Evolutionary conservation across 2,888 invertebrate species (phyloP).

Genomic region (Netelia fuscicornis): DNA sequence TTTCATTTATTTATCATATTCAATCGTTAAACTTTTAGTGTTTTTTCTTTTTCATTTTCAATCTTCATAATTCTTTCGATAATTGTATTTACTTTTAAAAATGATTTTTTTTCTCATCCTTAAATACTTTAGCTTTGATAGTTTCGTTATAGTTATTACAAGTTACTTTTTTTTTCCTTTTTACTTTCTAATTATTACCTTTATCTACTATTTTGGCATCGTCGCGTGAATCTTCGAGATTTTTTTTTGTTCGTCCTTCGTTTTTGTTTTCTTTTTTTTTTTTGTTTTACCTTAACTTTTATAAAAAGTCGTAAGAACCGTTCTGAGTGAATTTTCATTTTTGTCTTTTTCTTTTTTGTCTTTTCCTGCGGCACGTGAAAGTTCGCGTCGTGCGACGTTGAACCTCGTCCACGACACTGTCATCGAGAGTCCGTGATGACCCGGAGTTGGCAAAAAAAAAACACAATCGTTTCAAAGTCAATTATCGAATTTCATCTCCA

Average conservation of each 20-base stretch:
- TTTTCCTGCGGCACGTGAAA: conserved; percentile 51
- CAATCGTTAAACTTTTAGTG: conserved; percentile 73
- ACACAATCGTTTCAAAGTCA: not conserved
- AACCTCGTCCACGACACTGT: conserved; percentile 33
- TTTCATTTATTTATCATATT: conserved; percentile 68
- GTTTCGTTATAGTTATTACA: conserved; percentile 79
- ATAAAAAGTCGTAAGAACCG: conserved; percentile 66
- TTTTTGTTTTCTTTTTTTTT: conserved; percentile 58
- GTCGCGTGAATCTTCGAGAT: conserved; percentile 77
- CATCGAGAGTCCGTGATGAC: conserved; percentile 57
- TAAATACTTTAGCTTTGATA: conserved; percentile 78
- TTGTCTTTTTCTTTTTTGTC: conserved; percentile 8
- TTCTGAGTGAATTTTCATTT: conserved; percentile 52
- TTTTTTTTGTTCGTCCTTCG: conserved; percentile 51
- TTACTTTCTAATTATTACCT: conserved; percentile 82
- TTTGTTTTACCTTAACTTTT: conserved; percentile 63
- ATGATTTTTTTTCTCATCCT: conserved; percentile 74
- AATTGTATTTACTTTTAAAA: conserved; percentile 75
- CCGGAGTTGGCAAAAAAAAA: conserved; percentile 48
- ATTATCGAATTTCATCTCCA: conserved; percentile 42
- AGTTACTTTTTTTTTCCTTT: conserved; percentile 70
- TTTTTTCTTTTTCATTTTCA: conserved; percentile 67
- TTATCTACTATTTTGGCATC: conserved; percentile 85
- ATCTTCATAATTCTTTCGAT: conserved; percentile 68
- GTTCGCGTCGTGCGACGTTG: conserved; percentile 36